These are phyloP conservation scores for Euleptes europaea DNA, from an alignment of 2,113 vertebrate species.

Conservation along the genomic window DNA sequence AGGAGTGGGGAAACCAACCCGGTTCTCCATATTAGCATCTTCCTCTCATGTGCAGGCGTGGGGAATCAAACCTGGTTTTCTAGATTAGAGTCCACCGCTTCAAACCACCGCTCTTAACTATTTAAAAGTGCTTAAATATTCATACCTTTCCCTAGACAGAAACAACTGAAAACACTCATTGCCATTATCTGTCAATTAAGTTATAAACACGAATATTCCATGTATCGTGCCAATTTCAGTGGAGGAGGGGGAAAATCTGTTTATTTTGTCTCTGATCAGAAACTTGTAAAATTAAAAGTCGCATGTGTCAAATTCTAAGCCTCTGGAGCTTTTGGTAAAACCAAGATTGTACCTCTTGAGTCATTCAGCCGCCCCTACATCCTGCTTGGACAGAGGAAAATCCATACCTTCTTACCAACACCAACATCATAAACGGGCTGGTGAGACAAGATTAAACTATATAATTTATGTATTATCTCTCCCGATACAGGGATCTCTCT, in stretches of 20 bases:
- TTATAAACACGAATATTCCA: background rate
- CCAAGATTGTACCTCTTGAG: background rate
- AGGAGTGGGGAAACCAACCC: too few species aligned
- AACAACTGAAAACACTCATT: background rate
- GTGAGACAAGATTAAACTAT: background rate
- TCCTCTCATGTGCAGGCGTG: too few species aligned
- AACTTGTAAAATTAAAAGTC: background rate
- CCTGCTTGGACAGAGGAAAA: background rate
- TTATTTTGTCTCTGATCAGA: background rate
- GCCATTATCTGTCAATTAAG: constrained; percentile 9
- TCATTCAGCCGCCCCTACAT: background rate
- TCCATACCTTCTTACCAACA: background rate
- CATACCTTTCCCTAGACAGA: background rate
- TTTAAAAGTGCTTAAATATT: background rate
- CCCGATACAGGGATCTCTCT: constrained; percentile 36
- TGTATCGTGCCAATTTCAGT: background rate
- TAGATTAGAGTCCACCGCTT: too few species aligned
- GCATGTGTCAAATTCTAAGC: background rate
- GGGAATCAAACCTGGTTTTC: too few species aligned
- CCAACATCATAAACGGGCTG: background rate
- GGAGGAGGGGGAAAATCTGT: constrained; percentile 3
- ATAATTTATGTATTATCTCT: constrained; percentile 38
- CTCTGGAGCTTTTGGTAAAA: background rate
- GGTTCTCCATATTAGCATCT: too few species aligned
- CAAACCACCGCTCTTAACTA: too few species aligned